Conservation (phyloP, 2,888 invertebrate species). For the Glyphotaelius pellucidus region DNA sequence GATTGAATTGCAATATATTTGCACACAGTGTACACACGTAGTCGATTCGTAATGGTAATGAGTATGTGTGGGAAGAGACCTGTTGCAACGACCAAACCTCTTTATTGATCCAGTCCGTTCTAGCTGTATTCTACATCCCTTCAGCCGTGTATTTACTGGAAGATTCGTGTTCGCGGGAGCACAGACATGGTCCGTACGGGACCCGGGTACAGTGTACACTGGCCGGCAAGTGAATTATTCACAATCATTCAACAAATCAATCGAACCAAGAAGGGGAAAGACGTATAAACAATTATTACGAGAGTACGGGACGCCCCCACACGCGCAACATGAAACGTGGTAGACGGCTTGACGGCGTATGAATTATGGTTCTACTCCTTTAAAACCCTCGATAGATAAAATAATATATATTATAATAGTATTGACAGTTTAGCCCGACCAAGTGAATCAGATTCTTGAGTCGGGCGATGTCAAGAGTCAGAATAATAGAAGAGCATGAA, state of each 20-base stretch:
- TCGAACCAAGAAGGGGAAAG: neutral
- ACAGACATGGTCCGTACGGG: neutral
- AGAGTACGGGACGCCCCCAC: neutral
- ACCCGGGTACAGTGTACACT: neutral
- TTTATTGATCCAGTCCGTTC: conserved; percentile 30
- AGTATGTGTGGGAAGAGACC: neutral
- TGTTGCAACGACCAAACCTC: conserved; percentile 25
- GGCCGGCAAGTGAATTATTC: neutral
- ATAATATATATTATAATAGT: neutral
- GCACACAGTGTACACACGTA: neutral
- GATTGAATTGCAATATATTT: neutral
- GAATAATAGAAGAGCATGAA: no score
- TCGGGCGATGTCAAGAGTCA: no score
- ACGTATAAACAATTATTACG: neutral
- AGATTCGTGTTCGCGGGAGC: neutral
- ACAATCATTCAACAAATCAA: neutral
- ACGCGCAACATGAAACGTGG: neutral
- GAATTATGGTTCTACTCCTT: neutral
- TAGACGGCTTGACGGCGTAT: neutral
- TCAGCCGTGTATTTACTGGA: neutral
- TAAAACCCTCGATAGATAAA: no score
- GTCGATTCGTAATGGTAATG: neutral
- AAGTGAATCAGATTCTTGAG: no score
- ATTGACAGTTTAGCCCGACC: no score
- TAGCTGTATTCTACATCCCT: neutral